phyloP scores from a whole-genome alignment of 2,888 invertebrate genomes.

The Pheosia gnoma region DNA sequence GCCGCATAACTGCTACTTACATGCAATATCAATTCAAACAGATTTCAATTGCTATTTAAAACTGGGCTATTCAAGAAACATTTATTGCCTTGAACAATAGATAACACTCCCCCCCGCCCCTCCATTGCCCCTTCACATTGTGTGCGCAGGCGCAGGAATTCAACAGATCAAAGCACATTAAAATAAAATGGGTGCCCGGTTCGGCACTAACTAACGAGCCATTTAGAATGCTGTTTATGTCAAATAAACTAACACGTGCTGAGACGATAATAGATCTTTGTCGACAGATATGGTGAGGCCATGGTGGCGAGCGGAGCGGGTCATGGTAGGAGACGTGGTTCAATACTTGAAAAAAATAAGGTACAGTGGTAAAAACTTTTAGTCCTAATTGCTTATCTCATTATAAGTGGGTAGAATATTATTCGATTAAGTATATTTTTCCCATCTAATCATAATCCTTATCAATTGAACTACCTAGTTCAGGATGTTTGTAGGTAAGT shows the following conservation, averaged over 20 bases:
- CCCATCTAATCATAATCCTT: no score
- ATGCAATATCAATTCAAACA: not conserved
- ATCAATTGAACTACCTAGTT: no score
- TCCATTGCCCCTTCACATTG: not conserved
- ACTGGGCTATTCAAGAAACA: conserved; percentile 33
- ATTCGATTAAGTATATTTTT: no score
- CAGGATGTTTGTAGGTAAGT: no score
- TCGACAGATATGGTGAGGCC: conserved; percentile 34
- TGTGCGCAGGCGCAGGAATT: conserved; percentile 19
- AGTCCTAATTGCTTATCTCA: no score
- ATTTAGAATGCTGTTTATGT: conserved; percentile 75
- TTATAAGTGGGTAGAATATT: no score
- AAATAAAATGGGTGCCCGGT: conserved; percentile 53
- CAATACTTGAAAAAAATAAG: no score
- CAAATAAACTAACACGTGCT: conserved; percentile 78
- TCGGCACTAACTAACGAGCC: conserved; percentile 64
- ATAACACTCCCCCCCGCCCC: not conserved
- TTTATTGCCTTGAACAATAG: conserved; percentile 34
- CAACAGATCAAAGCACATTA: conserved; percentile 59
- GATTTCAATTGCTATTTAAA: conserved; percentile 15
- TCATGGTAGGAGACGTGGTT: no score
- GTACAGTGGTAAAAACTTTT: no score
- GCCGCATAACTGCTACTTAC: not conserved
- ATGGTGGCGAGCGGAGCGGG: conserved; percentile 29
- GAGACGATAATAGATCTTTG: conserved; percentile 74